Percentiles rank a stretch among this genome's conserved stretches.
Evolutionary conservation across 2,888 invertebrate genomes (phyloP).

Genomic region (Oasisia sp.): DNA sequence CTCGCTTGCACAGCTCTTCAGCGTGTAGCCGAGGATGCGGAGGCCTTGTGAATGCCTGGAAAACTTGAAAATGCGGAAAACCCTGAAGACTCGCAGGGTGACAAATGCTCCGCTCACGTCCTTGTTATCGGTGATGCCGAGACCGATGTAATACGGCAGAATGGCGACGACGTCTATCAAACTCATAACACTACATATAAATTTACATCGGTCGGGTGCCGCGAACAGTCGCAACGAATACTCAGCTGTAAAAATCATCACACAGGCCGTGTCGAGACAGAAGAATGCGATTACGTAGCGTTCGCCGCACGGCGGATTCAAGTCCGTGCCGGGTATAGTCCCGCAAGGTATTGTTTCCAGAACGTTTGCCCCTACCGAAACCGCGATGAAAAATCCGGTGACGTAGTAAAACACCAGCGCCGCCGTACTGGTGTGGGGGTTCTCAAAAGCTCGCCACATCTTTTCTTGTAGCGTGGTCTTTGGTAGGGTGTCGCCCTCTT

Average conservation of each 20-base stretch:
- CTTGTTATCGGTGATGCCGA: constrained; percentile 94
- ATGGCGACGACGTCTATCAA: constrained; percentile 99
- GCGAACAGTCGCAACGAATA: constrained; percentile 92
- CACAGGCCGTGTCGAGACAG: constrained; percentile 99
- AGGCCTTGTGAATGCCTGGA: constrained; percentile 99
- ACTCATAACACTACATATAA: constrained; percentile 98
- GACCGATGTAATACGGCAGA: constrained; percentile 97
- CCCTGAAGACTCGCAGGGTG: constrained; percentile 97
- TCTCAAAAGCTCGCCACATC: constrained; percentile 99
- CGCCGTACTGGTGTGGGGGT: constrained; percentile 96
- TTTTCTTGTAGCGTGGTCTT: constrained; percentile 73
- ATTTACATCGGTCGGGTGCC: constrained; percentile 97
- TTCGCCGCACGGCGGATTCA: constrained; percentile 80
- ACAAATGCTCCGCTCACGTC: constrained; percentile 99
- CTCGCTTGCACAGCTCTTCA: constrained; percentile 98
- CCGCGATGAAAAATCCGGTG: constrained; percentile 99
- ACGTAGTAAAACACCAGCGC: constrained; percentile 99
- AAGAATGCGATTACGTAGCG: constrained; percentile 93
- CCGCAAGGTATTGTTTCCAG: constrained; percentile 97
- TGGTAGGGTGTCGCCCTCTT: constrained; percentile 75
- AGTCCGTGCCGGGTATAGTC: constrained; percentile 67
- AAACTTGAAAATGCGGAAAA: constrained; percentile 99
- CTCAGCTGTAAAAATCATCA: constrained; percentile 98
- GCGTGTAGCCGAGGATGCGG: constrained; percentile 97
- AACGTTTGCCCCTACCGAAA: constrained; percentile 99